Conservation (phyloP, 2,113 vertebrate genomes). For the Parus major region DNA sequence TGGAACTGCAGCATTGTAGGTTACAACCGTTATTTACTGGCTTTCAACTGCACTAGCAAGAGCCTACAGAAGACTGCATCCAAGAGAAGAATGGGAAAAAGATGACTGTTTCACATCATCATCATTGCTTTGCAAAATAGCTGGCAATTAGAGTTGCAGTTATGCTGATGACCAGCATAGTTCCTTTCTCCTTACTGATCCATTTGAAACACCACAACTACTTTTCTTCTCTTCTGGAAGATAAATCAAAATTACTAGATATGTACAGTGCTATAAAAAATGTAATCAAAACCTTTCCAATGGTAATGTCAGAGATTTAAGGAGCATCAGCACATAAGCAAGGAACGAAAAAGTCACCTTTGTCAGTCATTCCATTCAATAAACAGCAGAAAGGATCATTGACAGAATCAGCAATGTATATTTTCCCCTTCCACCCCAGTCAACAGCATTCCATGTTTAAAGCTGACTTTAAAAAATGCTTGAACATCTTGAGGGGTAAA, state of each 20-base stretch:
- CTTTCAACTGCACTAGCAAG: neutral
- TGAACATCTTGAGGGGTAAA: neutral
- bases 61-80: neutral
- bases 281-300: neutral
- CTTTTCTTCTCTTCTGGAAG: neutral
- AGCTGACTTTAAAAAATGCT: neutral
- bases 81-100: neutral
- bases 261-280: neutral
- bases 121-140: neutral
- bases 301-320: neutral
- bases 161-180: neutral
- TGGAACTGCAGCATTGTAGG: neutral
- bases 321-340: neutral
- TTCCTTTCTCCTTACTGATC: neutral
- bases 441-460: neutral
- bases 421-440: neutral
- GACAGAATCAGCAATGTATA: neutral
- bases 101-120: accelerated
- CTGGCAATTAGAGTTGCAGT: neutral
- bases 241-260: neutral
- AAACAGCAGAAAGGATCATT: neutral
- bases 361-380: neutral
- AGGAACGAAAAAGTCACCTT: neutral
- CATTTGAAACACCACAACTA: neutral
- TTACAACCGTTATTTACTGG: neutral